Percentiles rank a stretch among this genome's conserved stretches.
phyloP scores from a whole-genome alignment of 2,797 vertebrate species.

The Phalanger gymnotis region DNA sequence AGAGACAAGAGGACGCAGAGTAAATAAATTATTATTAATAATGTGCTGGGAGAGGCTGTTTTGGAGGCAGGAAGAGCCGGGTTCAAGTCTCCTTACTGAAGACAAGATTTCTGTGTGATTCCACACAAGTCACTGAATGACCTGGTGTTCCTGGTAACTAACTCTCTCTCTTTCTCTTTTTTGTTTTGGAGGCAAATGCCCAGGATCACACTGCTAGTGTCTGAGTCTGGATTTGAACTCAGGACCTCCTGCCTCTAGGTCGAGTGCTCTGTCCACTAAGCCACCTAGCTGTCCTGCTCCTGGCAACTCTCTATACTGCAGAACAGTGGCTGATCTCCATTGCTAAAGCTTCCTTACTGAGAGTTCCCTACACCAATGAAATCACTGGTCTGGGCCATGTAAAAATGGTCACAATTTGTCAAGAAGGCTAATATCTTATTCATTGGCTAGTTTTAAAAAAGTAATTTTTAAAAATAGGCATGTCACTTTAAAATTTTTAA shows the following conservation, averaged over 20 bases:
- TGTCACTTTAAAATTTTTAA: not conserved
- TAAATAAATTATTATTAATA: not conserved
- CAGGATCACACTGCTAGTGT: not conserved
- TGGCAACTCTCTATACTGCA: not conserved
- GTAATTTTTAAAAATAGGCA: not conserved
- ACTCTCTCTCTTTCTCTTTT: not conserved
- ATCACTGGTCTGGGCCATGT: not conserved
- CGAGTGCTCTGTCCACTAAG: not conserved
- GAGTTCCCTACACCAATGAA: not conserved
- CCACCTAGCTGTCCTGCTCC: not conserved
- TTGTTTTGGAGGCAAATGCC: not conserved
- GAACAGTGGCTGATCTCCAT: not conserved
- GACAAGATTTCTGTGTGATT: not conserved
- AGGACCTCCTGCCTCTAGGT: too few species aligned
- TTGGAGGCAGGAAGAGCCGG: not conserved
- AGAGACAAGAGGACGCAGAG: not conserved
- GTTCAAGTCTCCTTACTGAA: not conserved
- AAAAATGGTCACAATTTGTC: not conserved
- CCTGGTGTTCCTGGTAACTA: not conserved
- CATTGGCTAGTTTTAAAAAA: not conserved
- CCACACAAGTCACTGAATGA: not conserved
- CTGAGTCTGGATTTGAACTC: not conserved
- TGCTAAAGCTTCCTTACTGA: not conserved
- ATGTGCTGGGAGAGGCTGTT: not conserved
- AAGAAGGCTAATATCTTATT: not conserved